A percentile compares a stretch with the other conserved stretches of the same genome.
phyloP scores from a whole-genome alignment of 2,888 invertebrate genomes.

The Onchidella celtica region DNA sequence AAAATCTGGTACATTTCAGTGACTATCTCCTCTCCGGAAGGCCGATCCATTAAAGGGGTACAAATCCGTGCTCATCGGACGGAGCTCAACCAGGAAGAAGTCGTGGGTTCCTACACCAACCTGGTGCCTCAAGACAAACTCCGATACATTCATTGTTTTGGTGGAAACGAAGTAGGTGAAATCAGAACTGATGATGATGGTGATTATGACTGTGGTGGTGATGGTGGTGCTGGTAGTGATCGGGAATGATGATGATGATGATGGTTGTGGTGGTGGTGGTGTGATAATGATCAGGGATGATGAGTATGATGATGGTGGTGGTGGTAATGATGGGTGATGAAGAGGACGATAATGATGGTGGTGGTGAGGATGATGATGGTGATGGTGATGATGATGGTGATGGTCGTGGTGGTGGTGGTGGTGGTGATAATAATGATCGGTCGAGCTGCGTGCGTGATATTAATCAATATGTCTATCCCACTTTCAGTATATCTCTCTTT shows the following conservation, averaged over 20 bases:
- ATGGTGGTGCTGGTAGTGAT: background rate
- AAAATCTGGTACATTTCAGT: too few relatives aligned
- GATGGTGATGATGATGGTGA: background rate
- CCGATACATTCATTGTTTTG: constrained; percentile 7
- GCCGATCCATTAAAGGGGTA: constrained; percentile 83
- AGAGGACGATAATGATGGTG: background rate
- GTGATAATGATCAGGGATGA: background rate
- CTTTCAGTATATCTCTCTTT: too few relatives aligned
- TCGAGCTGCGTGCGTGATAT: too few relatives aligned
- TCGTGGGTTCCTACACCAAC: constrained; percentile 83
- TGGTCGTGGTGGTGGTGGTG: background rate
- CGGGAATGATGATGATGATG: background rate
- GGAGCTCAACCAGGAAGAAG: constrained; percentile 77
- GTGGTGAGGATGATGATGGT: background rate
- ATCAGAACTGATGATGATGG: background rate
- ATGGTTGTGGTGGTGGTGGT: background rate
- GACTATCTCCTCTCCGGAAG: constrained; percentile 12
- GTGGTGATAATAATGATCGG: background rate
- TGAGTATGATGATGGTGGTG: background rate
- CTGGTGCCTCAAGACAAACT: constrained; percentile 29
- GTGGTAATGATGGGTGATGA: background rate
- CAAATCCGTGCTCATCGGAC: constrained; percentile 84
- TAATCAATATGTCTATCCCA: too few relatives aligned
- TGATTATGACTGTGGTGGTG: background rate
- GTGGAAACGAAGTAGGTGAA: background rate